Conservation (phyloP, 2,888 invertebrate genomes). For the Griposia aprilina region DNA sequence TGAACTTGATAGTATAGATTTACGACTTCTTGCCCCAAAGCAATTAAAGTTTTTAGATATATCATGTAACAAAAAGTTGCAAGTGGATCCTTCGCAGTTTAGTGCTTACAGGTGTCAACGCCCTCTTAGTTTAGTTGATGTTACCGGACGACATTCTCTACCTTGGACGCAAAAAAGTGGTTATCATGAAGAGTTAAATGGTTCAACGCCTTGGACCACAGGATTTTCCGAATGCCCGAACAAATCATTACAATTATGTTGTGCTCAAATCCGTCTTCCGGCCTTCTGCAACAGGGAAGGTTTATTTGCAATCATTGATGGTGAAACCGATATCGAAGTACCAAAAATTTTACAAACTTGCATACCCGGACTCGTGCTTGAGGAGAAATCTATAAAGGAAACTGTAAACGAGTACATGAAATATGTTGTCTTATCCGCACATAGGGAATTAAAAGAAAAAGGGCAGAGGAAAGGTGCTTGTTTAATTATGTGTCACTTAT, state of each 20-base stretch:
- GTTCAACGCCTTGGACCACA: conserved; percentile 93
- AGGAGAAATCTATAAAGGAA: conserved; percentile 95
- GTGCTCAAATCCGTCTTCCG: conserved; percentile 94
- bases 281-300: conserved; percentile 95
- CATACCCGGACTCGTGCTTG: conserved; percentile 94
- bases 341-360: conserved; percentile 93
- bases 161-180: conserved; percentile 90
- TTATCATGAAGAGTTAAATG: conserved; percentile 90
- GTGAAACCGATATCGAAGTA: conserved; percentile 93
- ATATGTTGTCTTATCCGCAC: conserved; percentile 95
- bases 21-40: conserved; percentile 94
- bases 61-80: conserved; percentile 95
- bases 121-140: conserved; percentile 95
- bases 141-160: conserved; percentile 94
- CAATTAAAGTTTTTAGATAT: conserved; percentile 96
- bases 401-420: conserved; percentile 96
- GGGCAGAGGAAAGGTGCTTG: conserved; percentile 94
- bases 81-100: conserved; percentile 95
- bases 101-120: conserved; percentile 94
- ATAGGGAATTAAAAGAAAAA: conserved; percentile 93
- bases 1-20: conserved; percentile 94
- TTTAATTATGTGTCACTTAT: conserved; percentile 93
- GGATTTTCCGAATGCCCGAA: conserved; percentile 97
- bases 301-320: conserved; percentile 95
- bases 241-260: conserved; percentile 93